Conservation (phyloP, 1,140 invertebrate species). For the Drosophila chauvacae region DNA sequence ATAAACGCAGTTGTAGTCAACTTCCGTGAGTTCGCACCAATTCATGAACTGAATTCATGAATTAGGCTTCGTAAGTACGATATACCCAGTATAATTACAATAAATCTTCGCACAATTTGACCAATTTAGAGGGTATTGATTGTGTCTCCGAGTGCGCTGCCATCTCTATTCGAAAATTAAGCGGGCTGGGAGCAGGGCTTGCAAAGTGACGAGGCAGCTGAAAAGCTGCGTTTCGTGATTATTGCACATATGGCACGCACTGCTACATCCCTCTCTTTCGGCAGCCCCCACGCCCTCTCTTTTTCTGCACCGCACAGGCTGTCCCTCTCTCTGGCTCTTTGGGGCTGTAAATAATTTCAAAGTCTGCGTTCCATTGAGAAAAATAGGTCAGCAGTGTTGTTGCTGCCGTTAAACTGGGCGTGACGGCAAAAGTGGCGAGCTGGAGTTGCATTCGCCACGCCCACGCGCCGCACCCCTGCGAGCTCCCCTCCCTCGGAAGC, state of each 20-base stretch:
- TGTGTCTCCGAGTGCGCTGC: background rate
- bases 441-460: conserved; percentile 66
- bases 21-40: no score
- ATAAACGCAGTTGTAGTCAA: no score
- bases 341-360: conserved; percentile 76
- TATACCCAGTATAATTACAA: background rate
- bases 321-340: conserved; percentile 25
- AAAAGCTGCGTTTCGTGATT: conserved; percentile 57
- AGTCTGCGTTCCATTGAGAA: conserved; percentile 51
- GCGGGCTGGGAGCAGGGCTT: conserved; percentile 57
- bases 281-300: conserved; percentile 1
- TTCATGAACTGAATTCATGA: background rate
- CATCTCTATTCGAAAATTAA: conserved; percentile 22
- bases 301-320: conserved; percentile 27
- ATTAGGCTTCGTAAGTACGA: background rate
- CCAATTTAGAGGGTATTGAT: background rate
- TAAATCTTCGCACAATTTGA: background rate
- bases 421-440: conserved; percentile 74
- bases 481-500: background rate
- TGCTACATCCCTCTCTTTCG: conserved; percentile 9
- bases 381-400: conserved; percentile 74
- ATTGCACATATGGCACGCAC: conserved; percentile 53
- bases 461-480: conserved; percentile 9
- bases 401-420: conserved; percentile 75
- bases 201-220: conserved; percentile 62